phyloP scores from a whole-genome alignment of 2,888 invertebrate species.

The Aelia acuminata region DNA sequence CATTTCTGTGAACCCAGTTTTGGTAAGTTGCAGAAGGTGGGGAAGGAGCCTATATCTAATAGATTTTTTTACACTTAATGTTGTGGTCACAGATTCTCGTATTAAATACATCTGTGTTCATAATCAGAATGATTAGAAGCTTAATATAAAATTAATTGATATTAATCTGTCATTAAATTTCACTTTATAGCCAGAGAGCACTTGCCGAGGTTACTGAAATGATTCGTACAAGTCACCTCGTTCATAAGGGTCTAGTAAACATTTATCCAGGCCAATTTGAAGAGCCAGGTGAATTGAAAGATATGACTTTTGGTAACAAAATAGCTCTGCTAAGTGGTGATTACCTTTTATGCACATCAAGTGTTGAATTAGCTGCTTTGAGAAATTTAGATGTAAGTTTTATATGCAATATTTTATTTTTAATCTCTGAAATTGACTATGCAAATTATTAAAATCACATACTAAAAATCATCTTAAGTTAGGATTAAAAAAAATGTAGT shows the following conservation, averaged over 20 bases:
- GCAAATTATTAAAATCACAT: background rate
- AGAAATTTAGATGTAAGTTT: constrained; percentile 72
- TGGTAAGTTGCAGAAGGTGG: background rate
- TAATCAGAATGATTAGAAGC: too few species aligned
- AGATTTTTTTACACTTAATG: background rate
- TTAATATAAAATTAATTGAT: too few species aligned
- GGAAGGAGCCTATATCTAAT: background rate
- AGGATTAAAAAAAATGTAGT: too few species aligned
- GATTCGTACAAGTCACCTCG: constrained; percentile 92
- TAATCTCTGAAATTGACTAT: too few species aligned
- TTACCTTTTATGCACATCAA: constrained; percentile 90
- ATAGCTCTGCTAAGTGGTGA: constrained; percentile 94
- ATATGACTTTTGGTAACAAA: constrained; percentile 96
- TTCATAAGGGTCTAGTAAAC: constrained; percentile 91
- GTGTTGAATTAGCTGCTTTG: constrained; percentile 86
- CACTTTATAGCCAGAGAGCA: constrained; percentile 79
- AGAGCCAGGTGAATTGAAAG: constrained; percentile 76
- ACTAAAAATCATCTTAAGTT: too few species aligned
- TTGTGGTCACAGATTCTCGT: too few species aligned
- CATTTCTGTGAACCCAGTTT: background rate
- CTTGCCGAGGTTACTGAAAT: constrained; percentile 97
- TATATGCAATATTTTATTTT: background rate
- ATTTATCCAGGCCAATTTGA: constrained; percentile 76
- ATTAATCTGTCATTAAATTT: too few species aligned
- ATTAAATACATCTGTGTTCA: too few species aligned